These are phyloP conservation scores for Echinometra lucunter DNA, from an alignment of 53 echinoderm and acorn worm species.

Conservation along the genomic window DNA sequence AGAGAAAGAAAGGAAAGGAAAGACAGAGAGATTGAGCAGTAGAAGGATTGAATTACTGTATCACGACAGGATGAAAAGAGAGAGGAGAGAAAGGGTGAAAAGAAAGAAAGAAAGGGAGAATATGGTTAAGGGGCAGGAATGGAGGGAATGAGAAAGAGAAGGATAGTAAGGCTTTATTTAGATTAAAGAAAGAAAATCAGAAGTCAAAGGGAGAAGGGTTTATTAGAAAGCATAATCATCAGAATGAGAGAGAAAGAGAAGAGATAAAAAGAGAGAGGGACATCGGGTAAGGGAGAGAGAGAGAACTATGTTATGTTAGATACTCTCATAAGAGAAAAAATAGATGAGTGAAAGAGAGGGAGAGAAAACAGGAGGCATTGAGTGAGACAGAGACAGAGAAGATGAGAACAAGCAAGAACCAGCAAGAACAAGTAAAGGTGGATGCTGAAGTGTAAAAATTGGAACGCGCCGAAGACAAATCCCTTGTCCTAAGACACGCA, in stretches of 20 bases:
- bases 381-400: background rate
- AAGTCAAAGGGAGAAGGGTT: too few species aligned
- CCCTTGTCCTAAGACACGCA: background rate
- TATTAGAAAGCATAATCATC: too few species aligned
- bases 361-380: background rate
- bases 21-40: background rate
- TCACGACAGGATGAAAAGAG: background rate
- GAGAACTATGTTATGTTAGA: too few species aligned
- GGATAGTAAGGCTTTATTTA: too few species aligned
- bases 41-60: too few species aligned
- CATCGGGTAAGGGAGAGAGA: background rate
- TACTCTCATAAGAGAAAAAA: background rate
- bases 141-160: too few species aligned
- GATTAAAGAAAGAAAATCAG: too few species aligned
- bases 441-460: background rate
- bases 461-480: background rate
- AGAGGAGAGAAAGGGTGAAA: background rate
- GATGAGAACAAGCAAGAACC: background rate
- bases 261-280: too few species aligned
- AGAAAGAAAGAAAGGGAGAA: too few species aligned
- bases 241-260: too few species aligned
- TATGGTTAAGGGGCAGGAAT: too few species aligned
- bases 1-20: too few species aligned
- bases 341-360: background rate
- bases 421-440: background rate